Evolutionary conservation across 2,797 vertebrate species (phyloP).

Genomic region (Enteromius anoplus): DNA sequence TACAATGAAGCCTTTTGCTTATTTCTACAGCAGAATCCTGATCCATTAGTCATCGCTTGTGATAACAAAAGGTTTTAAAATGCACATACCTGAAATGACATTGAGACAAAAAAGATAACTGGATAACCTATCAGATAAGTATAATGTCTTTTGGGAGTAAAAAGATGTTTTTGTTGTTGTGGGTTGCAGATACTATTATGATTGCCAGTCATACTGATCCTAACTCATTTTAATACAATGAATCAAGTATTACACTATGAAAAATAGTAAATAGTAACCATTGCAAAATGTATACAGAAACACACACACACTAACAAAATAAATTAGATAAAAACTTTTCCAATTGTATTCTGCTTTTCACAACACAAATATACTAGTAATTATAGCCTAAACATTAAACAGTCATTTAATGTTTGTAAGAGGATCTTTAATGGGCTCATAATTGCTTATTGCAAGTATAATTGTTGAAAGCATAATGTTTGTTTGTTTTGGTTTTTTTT

Average conservation of each 20-base stretch:
- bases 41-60: neutral
- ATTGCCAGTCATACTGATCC: neutral
- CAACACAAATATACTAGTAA: neutral
- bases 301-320: neutral
- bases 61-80: constrained; percentile 4
- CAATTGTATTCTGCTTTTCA: neutral
- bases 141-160: too few relatives aligned
- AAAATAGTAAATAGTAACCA: neutral
- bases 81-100: neutral
- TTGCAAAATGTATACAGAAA: neutral
- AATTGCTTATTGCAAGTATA: neutral
- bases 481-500: neutral
- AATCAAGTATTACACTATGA: neutral
- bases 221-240: neutral
- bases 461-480: neutral
- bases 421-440: neutral
- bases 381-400: neutral
- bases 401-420: neutral
- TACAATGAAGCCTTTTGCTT: constrained; percentile 7
- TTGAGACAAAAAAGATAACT: neutral
- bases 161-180: neutral
- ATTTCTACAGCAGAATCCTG: neutral
- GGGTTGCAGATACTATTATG: neutral
- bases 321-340: neutral
- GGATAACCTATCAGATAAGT: too few relatives aligned